phyloP scores from a whole-genome alignment of 2,888 invertebrate species.

The Himalopsyche japonica region DNA sequence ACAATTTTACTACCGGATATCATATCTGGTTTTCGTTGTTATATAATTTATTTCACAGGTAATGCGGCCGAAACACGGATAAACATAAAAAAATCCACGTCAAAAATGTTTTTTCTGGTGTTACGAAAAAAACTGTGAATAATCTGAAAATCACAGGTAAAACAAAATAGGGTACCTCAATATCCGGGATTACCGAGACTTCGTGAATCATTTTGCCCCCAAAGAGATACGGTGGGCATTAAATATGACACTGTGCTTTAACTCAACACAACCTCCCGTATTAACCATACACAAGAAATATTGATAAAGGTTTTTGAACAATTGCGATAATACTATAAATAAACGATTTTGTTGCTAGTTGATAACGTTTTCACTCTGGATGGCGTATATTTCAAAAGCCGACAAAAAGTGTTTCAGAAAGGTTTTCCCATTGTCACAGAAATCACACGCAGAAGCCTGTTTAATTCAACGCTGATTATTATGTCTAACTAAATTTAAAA shows the following conservation, averaged over 20 bases:
- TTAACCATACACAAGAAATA: neutral
- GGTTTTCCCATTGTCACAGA: no score
- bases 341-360: no score
- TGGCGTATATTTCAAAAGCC: no score
- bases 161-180: neutral
- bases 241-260: neutral
- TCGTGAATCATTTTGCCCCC: neutral
- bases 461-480: no score
- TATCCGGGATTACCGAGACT: slow-evolving; percentile 2
- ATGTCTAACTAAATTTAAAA: no score
- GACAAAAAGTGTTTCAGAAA: no score
- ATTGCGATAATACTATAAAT: neutral
- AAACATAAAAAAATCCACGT: neutral
- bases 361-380: no score
- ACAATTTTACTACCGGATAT: no score
- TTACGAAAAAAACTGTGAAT: neutral
- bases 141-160: slow-evolving; percentile 1
- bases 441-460: no score
- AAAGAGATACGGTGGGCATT: neutral
- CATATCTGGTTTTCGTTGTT: no score
- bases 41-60: no score
- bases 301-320: neutral
- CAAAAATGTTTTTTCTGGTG: neutral
- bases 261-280: neutral
- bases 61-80: no score